Conservation (phyloP, 2,888 invertebrate genomes). For the Ophioninae sp. region DNA sequence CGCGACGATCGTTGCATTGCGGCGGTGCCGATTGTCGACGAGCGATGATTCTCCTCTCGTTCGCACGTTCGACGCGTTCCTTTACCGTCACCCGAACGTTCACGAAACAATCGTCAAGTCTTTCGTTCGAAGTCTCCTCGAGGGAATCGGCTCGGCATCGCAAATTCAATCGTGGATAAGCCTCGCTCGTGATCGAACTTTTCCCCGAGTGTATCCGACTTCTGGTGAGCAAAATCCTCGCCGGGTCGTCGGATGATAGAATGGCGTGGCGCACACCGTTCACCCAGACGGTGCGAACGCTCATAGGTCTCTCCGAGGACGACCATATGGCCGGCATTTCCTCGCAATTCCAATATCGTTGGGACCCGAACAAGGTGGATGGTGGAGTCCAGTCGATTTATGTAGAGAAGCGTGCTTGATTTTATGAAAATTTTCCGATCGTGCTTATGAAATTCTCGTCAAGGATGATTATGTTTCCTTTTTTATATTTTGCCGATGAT, state of each 20-base stretch:
- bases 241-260: conserved; percentile 85
- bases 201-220: conserved; percentile 68
- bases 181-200: conserved; percentile 66
- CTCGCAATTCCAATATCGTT: neutral
- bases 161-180: conserved; percentile 66
- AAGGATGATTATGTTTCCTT: neutral
- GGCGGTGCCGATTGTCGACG: conserved; percentile 73
- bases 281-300: conserved; percentile 86
- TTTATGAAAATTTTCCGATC: neutral
- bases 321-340: conserved; percentile 83
- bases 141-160: conserved; percentile 59
- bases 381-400: neutral
- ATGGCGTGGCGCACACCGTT: conserved; percentile 88
- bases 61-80: conserved; percentile 62
- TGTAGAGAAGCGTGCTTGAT: neutral
- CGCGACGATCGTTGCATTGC: conserved; percentile 40
- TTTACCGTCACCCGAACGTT: conserved; percentile 73
- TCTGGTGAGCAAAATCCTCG: conserved; percentile 68
- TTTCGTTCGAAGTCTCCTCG: conserved; percentile 65
- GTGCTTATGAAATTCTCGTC: too few species aligned
- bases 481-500: neutral
- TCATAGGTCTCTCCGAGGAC: conserved; percentile 83
- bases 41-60: conserved; percentile 62
- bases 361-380: neutral
- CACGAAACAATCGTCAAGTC: conserved; percentile 71